Conservation (phyloP, 53 echinoderm and acorn worm genomes). For the Echinarachnius parma region DNA sequence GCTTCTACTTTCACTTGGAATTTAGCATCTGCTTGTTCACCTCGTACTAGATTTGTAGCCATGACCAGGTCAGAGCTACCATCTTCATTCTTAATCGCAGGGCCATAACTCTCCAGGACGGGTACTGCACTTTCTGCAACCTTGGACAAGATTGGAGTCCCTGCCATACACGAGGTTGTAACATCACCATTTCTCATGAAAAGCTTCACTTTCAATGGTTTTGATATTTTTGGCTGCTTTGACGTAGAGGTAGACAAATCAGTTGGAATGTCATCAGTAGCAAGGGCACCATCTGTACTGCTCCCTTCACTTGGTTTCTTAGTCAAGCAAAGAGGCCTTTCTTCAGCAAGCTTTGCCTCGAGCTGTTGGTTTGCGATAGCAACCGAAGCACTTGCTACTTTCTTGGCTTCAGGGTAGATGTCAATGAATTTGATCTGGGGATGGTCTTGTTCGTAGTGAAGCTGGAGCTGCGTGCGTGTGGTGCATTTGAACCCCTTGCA, state of each 20-base stretch:
- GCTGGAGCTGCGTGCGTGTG: constrained; percentile 68
- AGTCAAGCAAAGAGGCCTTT: constrained; percentile 27
- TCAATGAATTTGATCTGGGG: constrained; percentile 51
- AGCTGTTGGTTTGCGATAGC: constrained; percentile 12
- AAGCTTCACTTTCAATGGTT: constrained; percentile 26
- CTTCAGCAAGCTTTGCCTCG: constrained; percentile 16
- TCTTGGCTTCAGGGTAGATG: constrained; percentile 54
- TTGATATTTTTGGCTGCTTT: neutral
- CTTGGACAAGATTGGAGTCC: too few relatives aligned
- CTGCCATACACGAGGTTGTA: too few relatives aligned
- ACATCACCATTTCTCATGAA: too few relatives aligned
- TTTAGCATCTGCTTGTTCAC: too few relatives aligned
- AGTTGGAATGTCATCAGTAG: constrained; percentile 9
- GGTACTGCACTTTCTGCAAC: too few relatives aligned
- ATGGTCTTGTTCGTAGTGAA: constrained; percentile 81
- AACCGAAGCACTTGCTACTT: constrained; percentile 21
- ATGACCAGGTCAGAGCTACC: too few relatives aligned
- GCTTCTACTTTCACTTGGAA: too few relatives aligned
- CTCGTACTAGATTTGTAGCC: too few relatives aligned
- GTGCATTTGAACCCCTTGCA: constrained; percentile 73
- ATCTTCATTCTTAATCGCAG: too few relatives aligned
- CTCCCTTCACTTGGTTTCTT: neutral
- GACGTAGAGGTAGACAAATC: constrained; percentile 4
- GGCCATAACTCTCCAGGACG: too few relatives aligned
- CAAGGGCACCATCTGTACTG: neutral